phyloP scores from a whole-genome alignment of 2,888 invertebrate species.

The Cantharis rufa region DNA sequence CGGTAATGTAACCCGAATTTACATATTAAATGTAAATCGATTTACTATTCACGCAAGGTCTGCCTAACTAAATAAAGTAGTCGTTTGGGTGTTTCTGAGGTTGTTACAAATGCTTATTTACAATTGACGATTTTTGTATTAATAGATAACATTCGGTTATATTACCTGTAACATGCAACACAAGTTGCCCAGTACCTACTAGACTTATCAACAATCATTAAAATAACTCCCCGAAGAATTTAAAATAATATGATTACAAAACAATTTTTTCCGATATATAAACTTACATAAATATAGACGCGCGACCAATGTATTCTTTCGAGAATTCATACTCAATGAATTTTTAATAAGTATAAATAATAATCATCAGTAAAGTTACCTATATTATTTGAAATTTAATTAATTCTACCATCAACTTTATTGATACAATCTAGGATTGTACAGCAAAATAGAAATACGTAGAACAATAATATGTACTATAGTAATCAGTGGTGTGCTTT shows the following conservation, averaged over 20 bases:
- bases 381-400: not conserved
- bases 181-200: no score
- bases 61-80: not conserved
- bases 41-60: conserved; percentile 8
- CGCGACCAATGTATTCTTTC: no score
- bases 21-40: conserved; percentile 14
- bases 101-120: not conserved
- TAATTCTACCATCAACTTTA: not conserved
- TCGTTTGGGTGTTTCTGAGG: conserved; percentile 1
- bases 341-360: no score
- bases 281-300: not conserved
- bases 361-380: no score
- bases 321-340: no score
- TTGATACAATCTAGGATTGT: not conserved
- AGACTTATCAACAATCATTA: not conserved
- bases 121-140: not conserved
- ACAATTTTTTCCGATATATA: not conserved
- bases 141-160: not conserved
- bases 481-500: not conserved
- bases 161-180: no score
- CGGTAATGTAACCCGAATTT: conserved; percentile 9
- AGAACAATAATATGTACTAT: not conserved
- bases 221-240: not conserved
- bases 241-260: no score
- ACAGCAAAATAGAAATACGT: not conserved